Conservation (phyloP, 2,888 invertebrate species). For the Lysandra coridon region DNA sequence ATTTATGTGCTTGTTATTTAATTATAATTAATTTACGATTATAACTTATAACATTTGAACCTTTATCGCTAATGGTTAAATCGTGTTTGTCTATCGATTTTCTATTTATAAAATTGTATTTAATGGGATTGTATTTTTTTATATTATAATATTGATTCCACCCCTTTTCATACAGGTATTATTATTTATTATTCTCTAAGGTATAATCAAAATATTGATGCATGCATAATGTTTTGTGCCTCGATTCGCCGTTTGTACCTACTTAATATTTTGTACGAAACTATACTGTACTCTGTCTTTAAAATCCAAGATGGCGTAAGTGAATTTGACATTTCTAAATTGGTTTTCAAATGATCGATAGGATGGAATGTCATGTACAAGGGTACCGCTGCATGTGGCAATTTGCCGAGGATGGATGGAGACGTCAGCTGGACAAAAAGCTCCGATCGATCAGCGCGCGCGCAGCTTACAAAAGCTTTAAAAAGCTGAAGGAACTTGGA, state of each 20-base stretch:
- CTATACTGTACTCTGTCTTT: neutral
- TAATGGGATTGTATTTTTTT: neutral
- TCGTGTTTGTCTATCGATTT: constrained; percentile 5
- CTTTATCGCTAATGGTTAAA: constrained; percentile 18
- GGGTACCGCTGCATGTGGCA: constrained; percentile 56
- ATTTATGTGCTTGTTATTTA: constrained; percentile 28
- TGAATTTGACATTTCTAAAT: constrained; percentile 44
- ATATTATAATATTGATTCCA: neutral
- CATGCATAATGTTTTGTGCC: too few species aligned
- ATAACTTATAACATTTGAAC: neutral
- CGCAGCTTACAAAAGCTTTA: constrained; percentile 47
- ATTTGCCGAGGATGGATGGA: constrained; percentile 76
- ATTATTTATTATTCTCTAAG: too few species aligned
- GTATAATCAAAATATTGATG: too few species aligned
- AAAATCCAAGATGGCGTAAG: constrained; percentile 37
- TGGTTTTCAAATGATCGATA: constrained; percentile 64
- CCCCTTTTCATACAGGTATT: neutral
- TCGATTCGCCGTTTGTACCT: too few species aligned
- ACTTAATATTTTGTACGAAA: neutral
- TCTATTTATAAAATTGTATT: constrained; percentile 1
- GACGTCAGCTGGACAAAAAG: constrained; percentile 77
- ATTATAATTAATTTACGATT: neutral
- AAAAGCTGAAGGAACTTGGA: neutral
- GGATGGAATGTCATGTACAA: constrained; percentile 62
- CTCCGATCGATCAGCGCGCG: constrained; percentile 74